Conservation (phyloP, 2,888 invertebrate species). For the Cacoxenus indagator region DNA sequence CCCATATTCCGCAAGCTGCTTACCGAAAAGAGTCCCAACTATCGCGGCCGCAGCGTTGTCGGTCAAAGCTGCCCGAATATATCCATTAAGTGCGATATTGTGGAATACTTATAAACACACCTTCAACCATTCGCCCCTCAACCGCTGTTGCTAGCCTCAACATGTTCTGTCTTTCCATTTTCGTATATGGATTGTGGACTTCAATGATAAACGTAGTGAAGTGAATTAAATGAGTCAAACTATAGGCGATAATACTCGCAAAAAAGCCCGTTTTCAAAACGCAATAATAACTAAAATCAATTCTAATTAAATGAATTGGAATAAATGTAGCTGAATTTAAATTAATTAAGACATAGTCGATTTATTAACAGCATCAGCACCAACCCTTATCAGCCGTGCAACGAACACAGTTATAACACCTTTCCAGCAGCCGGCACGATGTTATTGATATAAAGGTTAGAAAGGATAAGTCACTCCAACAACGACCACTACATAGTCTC, state of each 20-base stretch:
- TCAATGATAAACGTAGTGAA: not conserved
- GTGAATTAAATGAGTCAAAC: not conserved
- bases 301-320: slow-evolving; percentile 1
- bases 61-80: slow-evolving; percentile 94
- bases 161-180: not conserved
- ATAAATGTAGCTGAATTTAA: slow-evolving; percentile 15
- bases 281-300: not conserved
- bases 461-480: too few species aligned
- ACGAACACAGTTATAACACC: too few species aligned
- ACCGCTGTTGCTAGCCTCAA: not conserved
- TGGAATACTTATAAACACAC: slow-evolving; percentile 85
- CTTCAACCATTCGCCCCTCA: not conserved
- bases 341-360: too few species aligned
- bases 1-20: slow-evolving; percentile 94
- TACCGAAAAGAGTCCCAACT: slow-evolving; percentile 83
- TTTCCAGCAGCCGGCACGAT: too few species aligned
- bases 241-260: too few species aligned
- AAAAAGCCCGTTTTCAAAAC: slow-evolving; percentile 13
- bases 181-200: not conserved
- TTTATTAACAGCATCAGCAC: too few species aligned
- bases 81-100: slow-evolving; percentile 95
- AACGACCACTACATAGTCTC: too few species aligned
- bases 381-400: too few species aligned
- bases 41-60: slow-evolving; percentile 70
- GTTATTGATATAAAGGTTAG: too few species aligned